Percentiles rank a stretch among this genome's conserved stretches.
Evolutionary conservation across 2,113 vertebrate genomes (phyloP).

Genomic region (Trematocara unimaculatum): DNA sequence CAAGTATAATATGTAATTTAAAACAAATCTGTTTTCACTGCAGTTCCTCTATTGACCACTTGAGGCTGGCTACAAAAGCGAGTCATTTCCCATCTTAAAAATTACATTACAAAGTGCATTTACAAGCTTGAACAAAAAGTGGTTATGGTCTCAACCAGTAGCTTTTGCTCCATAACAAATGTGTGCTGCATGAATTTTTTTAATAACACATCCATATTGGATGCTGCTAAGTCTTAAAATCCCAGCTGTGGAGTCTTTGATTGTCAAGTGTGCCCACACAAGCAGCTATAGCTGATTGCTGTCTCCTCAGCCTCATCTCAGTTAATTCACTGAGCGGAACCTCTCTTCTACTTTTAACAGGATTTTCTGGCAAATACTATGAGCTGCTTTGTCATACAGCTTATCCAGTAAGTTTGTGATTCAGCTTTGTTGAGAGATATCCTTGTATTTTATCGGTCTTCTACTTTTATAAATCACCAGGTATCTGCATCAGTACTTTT

Average conservation of each 20-base stretch:
- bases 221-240: background rate
- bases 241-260: background rate
- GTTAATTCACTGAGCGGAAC: background rate
- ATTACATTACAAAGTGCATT: background rate
- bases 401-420: background rate
- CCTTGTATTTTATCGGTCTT: background rate
- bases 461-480: background rate
- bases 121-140: background rate
- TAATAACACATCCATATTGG: background rate
- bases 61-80: background rate
- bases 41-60: background rate
- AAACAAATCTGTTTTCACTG: fast-evolving
- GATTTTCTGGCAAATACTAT: background rate
- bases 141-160: background rate
- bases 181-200: fast-evolving
- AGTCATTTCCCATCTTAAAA: background rate
- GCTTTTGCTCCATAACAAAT: background rate
- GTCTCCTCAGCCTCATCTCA: background rate
- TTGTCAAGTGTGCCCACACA: background rate
- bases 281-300: background rate
- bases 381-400: background rate
- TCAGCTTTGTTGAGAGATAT: background rate
- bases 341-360: background rate
- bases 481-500: background rate
- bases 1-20: background rate